These are phyloP conservation scores for Trachelus stipa DNA, from an alignment of 2,888 invertebrate genomes.

Conservation along the genomic window DNA sequence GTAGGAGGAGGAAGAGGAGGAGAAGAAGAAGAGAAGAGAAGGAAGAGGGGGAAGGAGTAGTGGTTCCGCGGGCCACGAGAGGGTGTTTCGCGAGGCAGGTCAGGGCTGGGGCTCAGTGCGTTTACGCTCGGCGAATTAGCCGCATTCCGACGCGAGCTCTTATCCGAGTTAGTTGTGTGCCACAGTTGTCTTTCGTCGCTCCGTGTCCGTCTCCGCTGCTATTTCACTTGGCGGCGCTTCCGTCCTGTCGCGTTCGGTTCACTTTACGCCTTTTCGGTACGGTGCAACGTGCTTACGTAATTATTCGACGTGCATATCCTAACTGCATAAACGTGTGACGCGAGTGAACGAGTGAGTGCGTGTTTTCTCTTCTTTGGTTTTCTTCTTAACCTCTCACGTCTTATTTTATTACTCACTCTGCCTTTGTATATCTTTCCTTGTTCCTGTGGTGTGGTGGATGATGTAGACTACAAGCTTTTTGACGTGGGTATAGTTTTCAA, in stretches of 20 bases:
- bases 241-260: too few species aligned
- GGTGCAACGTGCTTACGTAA: slow-evolving; percentile 49
- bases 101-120: slow-evolving; percentile 57
- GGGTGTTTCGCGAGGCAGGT: slow-evolving; percentile 50
- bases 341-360: slow-evolving; percentile 32
- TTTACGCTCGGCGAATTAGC: slow-evolving; percentile 32
- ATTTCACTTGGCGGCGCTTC: too few species aligned
- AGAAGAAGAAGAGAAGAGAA: too few species aligned
- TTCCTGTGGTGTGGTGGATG: not conserved
- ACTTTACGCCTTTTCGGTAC: slow-evolving; percentile 11
- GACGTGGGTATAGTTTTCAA: too few species aligned
- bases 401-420: slow-evolving; percentile 8
- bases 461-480: too few species aligned
- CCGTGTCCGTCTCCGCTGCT: too few species aligned
- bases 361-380: slow-evolving; percentile 12
- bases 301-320: slow-evolving; percentile 34
- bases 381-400: slow-evolving; percentile 1
- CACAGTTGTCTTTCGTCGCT: not conserved
- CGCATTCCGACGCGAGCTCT: not conserved
- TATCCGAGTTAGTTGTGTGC: not conserved
- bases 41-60: not conserved
- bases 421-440: not conserved
- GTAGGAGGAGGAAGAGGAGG: too few species aligned
- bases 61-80: slow-evolving; percentile 26
- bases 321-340: slow-evolving; percentile 31